These are phyloP conservation scores for Pedionomus torquatus DNA, from an alignment of 2,113 vertebrate species.

Conservation along the genomic window DNA sequence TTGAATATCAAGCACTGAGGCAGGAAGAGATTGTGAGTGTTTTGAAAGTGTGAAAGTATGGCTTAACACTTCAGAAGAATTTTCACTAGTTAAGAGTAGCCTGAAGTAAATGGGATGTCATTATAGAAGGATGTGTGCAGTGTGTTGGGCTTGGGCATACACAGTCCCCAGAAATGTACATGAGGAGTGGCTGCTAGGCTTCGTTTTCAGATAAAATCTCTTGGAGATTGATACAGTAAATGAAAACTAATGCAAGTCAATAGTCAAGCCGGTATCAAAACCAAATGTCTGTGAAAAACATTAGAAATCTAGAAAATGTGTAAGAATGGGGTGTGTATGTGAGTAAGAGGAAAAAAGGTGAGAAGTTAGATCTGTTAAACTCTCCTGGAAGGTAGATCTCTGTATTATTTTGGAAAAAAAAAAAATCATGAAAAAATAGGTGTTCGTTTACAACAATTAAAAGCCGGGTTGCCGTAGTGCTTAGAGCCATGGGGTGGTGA, in stretches of 20 bases:
- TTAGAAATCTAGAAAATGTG: background rate
- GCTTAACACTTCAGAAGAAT: background rate
- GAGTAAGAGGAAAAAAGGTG: background rate
- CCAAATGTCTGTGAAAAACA: background rate
- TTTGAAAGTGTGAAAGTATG: background rate
- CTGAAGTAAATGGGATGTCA: background rate
- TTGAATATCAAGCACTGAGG: fast-evolving
- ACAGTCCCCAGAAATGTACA: background rate
- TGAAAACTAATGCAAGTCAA: background rate
- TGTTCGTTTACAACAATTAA: background rate
- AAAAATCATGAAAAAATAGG: background rate
- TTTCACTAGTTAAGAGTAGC: background rate
- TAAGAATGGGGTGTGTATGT: background rate
- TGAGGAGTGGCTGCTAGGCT: background rate
- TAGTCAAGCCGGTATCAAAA: background rate
- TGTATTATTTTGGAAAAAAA: background rate
- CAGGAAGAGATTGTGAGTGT: background rate
- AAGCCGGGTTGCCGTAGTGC: no score
- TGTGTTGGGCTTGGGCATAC: background rate
- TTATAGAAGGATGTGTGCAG: background rate
- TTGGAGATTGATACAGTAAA: background rate
- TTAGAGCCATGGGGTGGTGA: no score
- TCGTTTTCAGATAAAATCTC: background rate
- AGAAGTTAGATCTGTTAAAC: background rate
- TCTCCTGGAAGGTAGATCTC: background rate